A percentile compares a stretch with the other conserved stretches of the same genome.
Evolutionary conservation across 2,113 vertebrate species (phyloP).

Genomic region (Stigmatopora argus): DNA sequence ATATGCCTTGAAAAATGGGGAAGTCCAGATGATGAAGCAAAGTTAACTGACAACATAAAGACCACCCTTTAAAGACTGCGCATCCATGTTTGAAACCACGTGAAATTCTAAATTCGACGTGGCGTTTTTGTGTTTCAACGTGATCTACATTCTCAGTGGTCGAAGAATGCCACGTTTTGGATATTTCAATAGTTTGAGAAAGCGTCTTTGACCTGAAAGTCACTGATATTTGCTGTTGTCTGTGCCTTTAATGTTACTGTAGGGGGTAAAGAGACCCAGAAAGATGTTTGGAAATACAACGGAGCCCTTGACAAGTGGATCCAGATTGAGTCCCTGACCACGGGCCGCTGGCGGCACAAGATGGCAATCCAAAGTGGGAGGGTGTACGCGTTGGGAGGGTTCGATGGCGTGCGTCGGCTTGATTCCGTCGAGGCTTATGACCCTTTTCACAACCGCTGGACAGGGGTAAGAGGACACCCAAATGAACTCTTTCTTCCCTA

Average conservation of each 20-base stretch:
- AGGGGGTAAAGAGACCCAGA: slow-evolving; percentile 96
- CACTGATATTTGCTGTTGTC: no score
- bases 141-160: no score
- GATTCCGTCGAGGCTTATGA: slow-evolving; percentile 89
- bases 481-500: neutral
- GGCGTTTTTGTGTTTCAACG: no score
- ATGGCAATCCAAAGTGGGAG: slow-evolving; percentile 89
- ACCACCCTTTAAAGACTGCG: no score
- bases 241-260: neutral
- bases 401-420: slow-evolving; percentile 85
- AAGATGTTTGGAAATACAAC: slow-evolving; percentile 95
- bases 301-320: slow-evolving; percentile 97
- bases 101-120: no score
- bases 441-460: slow-evolving; percentile 94
- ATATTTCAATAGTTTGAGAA: no score
- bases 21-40: no score
- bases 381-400: slow-evolving; percentile 85
- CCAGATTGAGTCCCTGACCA: slow-evolving; percentile 82
- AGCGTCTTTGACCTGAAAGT: no score
- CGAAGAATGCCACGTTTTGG: no score
- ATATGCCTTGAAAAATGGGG: no score
- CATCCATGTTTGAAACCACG: no score
- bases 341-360: slow-evolving; percentile 92
- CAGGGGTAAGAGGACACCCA: slow-evolving; percentile 72
- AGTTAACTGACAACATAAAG: no score